Evolutionary conservation across 2,797 vertebrate species (phyloP).

Genomic region (Jordanella pulchra): DNA sequence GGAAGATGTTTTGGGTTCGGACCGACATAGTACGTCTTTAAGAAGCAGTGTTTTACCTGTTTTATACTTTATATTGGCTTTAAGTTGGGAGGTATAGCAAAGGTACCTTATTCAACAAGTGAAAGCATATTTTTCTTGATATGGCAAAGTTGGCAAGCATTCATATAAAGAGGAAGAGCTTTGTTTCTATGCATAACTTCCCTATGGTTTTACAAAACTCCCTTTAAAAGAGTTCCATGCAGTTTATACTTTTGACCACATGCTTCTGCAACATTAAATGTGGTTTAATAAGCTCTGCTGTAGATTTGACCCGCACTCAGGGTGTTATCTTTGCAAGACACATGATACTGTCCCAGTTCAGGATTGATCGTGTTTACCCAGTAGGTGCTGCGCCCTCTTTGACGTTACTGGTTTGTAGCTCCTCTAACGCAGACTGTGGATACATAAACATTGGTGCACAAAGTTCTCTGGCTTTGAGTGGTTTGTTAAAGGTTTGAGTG

Average conservation of each 20-base stretch:
- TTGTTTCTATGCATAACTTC: conserved; percentile 67
- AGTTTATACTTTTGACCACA: background rate
- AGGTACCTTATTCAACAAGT: conserved; percentile 10
- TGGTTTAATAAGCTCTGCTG: conserved; percentile 8
- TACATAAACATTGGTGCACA: background rate
- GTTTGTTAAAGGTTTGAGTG: conserved; percentile 14
- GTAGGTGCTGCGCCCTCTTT: conserved; percentile 26
- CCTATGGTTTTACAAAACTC: conserved; percentile 49
- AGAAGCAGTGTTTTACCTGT: background rate
- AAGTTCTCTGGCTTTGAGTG: background rate
- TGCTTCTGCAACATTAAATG: conserved; percentile 16
- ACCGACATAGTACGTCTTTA: background rate
- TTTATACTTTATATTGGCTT: background rate
- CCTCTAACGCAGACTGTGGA: background rate
- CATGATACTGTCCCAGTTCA: conserved; percentile 13
- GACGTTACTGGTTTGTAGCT: conserved; percentile 11
- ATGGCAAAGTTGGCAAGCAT: conserved; percentile 23
- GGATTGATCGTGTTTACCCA: conserved; percentile 44
- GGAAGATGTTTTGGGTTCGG: background rate
- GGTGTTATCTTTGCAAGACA: conserved; percentile 20
- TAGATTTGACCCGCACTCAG: conserved; percentile 8
- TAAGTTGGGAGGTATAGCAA: background rate
- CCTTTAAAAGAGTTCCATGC: background rate
- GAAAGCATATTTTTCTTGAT: conserved; percentile 19
- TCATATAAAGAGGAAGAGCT: conserved; percentile 67